phyloP scores from a whole-genome alignment of 2,113 vertebrate genomes.

The Ochotona curzoniae region DNA sequence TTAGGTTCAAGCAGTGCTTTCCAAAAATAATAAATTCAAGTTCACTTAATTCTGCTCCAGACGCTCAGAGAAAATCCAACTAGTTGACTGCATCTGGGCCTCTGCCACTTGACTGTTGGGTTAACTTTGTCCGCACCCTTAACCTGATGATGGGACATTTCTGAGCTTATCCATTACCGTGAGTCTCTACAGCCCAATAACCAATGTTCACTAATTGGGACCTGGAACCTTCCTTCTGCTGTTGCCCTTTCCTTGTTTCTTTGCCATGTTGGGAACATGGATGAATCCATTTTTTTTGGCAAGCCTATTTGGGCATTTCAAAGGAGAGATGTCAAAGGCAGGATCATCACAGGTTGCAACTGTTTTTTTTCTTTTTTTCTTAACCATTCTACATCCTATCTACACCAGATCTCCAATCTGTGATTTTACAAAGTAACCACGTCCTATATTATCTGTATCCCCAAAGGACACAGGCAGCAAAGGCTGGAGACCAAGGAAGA shows the following conservation, averaged over 20 bases:
- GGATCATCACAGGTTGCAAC: not conserved
- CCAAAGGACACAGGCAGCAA: not conserved
- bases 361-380: constrained; percentile 41
- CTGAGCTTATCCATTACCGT: no score
- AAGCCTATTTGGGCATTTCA: not conserved
- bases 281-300: constrained; percentile 11
- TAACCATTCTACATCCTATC: not conserved
- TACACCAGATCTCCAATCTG: not conserved
- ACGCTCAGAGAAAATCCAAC: not conserved
- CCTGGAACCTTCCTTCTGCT: not conserved
- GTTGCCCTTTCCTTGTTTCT: not conserved
- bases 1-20: not conserved
- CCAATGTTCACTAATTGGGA: not conserved
- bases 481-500: not conserved
- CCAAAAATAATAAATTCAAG: not conserved
- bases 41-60: not conserved
- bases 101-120: not conserved
- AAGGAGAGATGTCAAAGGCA: not conserved
- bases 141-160: not conserved
- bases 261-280: not conserved
- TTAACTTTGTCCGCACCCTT: not conserved
- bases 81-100: not conserved
- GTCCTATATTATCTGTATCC: constrained; percentile 7
- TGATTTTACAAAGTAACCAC: not conserved
- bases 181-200: not conserved